Conservation (phyloP, 2,888 invertebrate genomes). For the Anthoptus insignis region DNA sequence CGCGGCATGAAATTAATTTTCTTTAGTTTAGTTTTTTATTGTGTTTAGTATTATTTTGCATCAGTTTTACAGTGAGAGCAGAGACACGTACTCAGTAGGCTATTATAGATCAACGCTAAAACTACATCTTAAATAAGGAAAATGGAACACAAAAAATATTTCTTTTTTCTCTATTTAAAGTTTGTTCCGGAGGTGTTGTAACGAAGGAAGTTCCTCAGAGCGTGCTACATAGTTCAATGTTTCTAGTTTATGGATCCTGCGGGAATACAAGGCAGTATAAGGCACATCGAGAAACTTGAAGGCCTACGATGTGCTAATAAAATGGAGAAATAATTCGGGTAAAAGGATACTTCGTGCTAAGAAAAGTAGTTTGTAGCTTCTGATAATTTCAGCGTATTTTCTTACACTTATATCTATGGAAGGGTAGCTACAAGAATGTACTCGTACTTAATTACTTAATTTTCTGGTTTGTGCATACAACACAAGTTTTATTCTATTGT, state of each 20-base stretch:
- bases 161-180: slow-evolving; percentile 11
- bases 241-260: slow-evolving; percentile 22
- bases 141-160: too few relatives aligned
- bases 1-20: too few relatives aligned
- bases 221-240: slow-evolving; percentile 26
- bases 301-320: slow-evolving; percentile 26
- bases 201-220: slow-evolving; percentile 21
- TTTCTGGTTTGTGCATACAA: too few relatives aligned
- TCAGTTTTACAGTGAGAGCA: too few relatives aligned
- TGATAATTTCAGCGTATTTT: not conserved
- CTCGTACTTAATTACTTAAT: too few relatives aligned
- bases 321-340: slow-evolving; percentile 28
- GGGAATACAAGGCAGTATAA: slow-evolving; percentile 8
- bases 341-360: slow-evolving; percentile 3
- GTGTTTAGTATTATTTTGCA: too few relatives aligned
- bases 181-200: slow-evolving; percentile 18
- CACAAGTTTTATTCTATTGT: too few relatives aligned
- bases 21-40: too few relatives aligned
- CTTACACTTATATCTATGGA: not conserved
- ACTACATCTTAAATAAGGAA: too few relatives aligned
- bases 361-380: not conserved
- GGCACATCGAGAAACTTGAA: slow-evolving; percentile 27
- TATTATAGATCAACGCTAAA: too few relatives aligned
- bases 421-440: too few relatives aligned
- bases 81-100: too few relatives aligned